Conservation (phyloP, 2,113 vertebrate genomes). For the Potamarius usumacintae region DNA sequence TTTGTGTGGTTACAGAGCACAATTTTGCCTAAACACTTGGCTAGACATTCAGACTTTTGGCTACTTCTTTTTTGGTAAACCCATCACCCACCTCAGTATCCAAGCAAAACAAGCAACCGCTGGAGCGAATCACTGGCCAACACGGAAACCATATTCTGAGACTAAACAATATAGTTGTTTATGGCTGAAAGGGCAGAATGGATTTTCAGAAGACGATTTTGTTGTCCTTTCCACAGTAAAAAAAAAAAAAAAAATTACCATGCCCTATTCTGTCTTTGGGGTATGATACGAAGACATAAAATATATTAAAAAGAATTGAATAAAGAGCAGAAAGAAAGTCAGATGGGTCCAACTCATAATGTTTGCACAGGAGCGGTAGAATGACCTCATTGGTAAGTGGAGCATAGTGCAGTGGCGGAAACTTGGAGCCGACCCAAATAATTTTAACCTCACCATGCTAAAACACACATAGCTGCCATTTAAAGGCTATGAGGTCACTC, state of each 20-base stretch:
- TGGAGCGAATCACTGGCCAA: slow-evolving; percentile 5
- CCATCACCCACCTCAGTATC: slow-evolving; percentile 43
- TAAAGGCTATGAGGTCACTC: slow-evolving; percentile 43
- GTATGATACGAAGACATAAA: background rate
- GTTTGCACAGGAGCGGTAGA: slow-evolving; percentile 33
- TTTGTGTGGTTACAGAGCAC: slow-evolving; percentile 24
- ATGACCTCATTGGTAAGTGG: slow-evolving; percentile 50
- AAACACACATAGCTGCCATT: slow-evolving; percentile 47
- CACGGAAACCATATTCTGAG: background rate
- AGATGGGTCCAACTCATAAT: slow-evolving; percentile 28
- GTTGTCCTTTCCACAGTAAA: background rate
- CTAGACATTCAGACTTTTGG: slow-evolving; percentile 39
- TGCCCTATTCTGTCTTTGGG: background rate
- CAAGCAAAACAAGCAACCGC: slow-evolving; percentile 36
- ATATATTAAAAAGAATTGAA: background rate
- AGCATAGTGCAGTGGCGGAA: slow-evolving; percentile 46
- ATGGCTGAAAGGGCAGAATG: slow-evolving; percentile 28
- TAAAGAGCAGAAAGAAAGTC: background rate
- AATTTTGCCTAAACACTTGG: slow-evolving; percentile 40
- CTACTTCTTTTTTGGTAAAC: slow-evolving; percentile 27
- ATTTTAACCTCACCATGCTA: slow-evolving; percentile 45
- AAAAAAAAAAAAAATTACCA: background rate
- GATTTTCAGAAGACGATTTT: slow-evolving; percentile 6
- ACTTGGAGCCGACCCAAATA: slow-evolving; percentile 45
- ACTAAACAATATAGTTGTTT: slow-evolving; percentile 32